A percentile compares a stretch with the other conserved stretches of the same genome.
These are phyloP conservation scores for Callyntrura sp. DNA, from an alignment of 2,888 invertebrate genomes.

Conservation along the genomic window DNA sequence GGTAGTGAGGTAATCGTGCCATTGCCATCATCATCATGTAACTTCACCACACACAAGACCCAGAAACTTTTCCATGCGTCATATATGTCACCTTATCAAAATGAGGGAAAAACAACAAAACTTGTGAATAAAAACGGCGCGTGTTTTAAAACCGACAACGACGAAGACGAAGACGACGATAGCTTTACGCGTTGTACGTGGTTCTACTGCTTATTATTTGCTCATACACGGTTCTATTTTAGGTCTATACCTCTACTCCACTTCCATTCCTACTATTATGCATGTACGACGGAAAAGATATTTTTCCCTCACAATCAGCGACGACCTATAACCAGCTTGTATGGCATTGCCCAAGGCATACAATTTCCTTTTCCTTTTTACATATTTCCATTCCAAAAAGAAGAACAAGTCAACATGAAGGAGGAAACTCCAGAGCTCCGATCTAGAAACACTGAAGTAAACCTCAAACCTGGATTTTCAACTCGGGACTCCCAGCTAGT, in stretches of 20 bases:
- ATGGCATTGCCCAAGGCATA: conserved; percentile 73
- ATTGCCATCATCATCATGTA: conserved; percentile 8
- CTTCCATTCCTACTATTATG: not conserved
- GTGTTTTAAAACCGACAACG: not conserved
- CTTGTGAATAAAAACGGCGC: conserved; percentile 49
- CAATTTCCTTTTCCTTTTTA: conserved; percentile 71
- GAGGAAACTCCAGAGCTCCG: not conserved
- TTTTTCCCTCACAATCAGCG: not conserved
- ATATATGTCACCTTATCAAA: conserved; percentile 61
- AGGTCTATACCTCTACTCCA: not conserved
- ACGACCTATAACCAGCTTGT: conserved; percentile 46
- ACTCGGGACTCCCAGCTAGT: conserved; percentile 6
- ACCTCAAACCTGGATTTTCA: conserved; percentile 14
- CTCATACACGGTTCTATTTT: not conserved
- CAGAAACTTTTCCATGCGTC: conserved; percentile 40
- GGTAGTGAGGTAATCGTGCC: conserved; percentile 9
- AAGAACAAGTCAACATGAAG: not conserved
- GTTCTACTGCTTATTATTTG: not conserved
- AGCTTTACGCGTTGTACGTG: not conserved
- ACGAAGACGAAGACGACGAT: no score
- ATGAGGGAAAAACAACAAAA: conserved; percentile 8
- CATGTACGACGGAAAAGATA: not conserved
- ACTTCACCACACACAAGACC: not conserved
- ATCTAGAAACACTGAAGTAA: conserved; percentile 16
- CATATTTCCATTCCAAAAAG: not conserved